These are phyloP conservation scores for Troilus luridus DNA, from an alignment of 2,888 invertebrate genomes.

Conservation along the genomic window DNA sequence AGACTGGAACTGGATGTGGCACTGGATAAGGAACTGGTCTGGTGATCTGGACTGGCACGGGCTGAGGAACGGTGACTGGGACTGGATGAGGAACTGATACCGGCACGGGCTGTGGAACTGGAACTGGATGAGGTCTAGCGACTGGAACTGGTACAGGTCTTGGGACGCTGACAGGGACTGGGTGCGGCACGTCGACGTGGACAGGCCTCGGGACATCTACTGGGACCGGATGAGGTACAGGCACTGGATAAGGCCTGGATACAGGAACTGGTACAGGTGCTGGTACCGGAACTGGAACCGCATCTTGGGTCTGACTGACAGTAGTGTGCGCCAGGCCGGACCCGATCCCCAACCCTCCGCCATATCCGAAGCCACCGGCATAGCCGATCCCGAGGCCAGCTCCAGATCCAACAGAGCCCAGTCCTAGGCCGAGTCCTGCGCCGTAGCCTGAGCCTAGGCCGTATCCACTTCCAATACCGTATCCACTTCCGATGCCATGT, in stretches of 20 bases:
- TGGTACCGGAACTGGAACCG: constrained; percentile 3
- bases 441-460: background rate
- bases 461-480: background rate
- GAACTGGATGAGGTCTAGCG: background rate
- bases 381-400: background rate
- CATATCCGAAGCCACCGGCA: background rate
- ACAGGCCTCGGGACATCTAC: constrained; percentile 14
- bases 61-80: constrained; percentile 30
- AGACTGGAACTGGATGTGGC: background rate
- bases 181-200: constrained; percentile 23
- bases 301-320: too few species aligned
- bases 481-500: background rate
- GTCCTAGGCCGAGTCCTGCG: background rate
- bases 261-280: background rate
- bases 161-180: background rate
- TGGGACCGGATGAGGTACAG: background rate
- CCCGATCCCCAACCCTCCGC: background rate
- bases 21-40: constrained; percentile 28
- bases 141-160: constrained; percentile 26
- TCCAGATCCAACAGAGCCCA: constrained; percentile 2
- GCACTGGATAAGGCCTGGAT: constrained; percentile 29
- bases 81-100: background rate
- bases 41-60: constrained; percentile 12
- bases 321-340: background rate
- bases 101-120: background rate